A percentile compares a stretch with the other conserved stretches of the same genome.
Conservation (phyloP, 2,888 invertebrate genomes). For the Stratiomys singularior region DNA sequence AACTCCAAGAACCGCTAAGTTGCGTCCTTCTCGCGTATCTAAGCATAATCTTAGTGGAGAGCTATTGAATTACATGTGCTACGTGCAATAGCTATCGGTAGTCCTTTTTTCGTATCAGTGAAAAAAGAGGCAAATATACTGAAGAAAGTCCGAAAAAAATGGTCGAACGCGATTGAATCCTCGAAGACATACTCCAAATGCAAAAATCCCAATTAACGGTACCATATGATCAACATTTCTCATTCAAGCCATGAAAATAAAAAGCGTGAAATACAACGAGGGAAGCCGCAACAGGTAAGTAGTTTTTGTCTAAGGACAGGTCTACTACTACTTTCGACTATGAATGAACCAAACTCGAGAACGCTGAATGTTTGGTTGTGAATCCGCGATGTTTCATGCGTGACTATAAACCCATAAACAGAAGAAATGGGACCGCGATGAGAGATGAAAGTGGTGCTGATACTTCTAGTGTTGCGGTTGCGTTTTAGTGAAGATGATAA, state of each 20-base stretch:
- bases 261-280: neutral
- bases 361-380: neutral
- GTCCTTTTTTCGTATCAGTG: neutral
- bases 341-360: neutral
- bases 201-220: constrained; percentile 33
- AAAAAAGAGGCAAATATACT: constrained; percentile 13
- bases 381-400: neutral
- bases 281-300: constrained; percentile 28
- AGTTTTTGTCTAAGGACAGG: neutral
- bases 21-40: constrained; percentile 30
- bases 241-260: neutral
- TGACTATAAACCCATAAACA: neutral
- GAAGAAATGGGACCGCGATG: constrained; percentile 22
- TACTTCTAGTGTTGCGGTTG: neutral
- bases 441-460: constrained; percentile 29
- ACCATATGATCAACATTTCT: neutral
- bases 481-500: neutral
- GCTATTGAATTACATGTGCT: constrained; percentile 41
- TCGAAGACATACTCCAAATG: neutral
- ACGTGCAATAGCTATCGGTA: neutral
- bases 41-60: constrained; percentile 34
- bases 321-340: neutral
- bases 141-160: constrained; percentile 37
- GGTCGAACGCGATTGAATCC: neutral
- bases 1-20: constrained; percentile 38